These are phyloP conservation scores for Apodemus sylvaticus DNA, from an alignment of 2,113 vertebrate genomes.

Conservation along the genomic window DNA sequence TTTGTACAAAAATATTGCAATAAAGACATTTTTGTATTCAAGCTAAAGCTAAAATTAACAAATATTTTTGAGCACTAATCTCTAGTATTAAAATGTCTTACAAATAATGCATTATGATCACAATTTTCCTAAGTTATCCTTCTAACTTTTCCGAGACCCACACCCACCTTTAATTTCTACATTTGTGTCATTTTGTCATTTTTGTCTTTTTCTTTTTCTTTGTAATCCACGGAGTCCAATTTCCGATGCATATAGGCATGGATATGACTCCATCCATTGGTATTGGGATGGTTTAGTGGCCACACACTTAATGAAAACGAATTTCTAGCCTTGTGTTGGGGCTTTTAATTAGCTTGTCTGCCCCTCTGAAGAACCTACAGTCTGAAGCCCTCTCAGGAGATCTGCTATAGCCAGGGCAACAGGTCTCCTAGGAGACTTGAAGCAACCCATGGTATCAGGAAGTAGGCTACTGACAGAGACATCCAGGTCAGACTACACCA, in stretches of 20 bases:
- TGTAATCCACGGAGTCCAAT: background rate
- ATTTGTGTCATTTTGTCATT: background rate
- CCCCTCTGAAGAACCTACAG: too few relatives aligned
- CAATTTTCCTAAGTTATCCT: background rate
- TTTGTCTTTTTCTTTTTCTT: background rate
- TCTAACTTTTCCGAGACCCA: background rate
- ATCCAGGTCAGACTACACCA: too few relatives aligned
- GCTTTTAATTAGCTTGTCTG: too few relatives aligned
- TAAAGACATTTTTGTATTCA: too few relatives aligned
- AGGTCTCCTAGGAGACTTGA: too few relatives aligned
- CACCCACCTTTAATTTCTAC: background rate
- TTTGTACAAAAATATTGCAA: too few relatives aligned
- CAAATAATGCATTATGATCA: background rate
- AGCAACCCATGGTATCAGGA: too few relatives aligned
- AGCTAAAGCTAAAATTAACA: background rate
- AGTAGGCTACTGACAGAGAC: too few relatives aligned
- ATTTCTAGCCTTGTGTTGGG: too few relatives aligned
- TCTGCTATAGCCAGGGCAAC: too few relatives aligned
- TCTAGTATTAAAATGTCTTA: background rate
- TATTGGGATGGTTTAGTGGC: background rate
- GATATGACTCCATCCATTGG: background rate
- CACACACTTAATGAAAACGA: background rate
- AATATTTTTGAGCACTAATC: background rate
- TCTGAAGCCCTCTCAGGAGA: too few relatives aligned
- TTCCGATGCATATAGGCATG: background rate